These are phyloP conservation scores for Cyprinodon diabolis DNA, from an alignment of 2,797 vertebrate species.

Conservation along the genomic window DNA sequence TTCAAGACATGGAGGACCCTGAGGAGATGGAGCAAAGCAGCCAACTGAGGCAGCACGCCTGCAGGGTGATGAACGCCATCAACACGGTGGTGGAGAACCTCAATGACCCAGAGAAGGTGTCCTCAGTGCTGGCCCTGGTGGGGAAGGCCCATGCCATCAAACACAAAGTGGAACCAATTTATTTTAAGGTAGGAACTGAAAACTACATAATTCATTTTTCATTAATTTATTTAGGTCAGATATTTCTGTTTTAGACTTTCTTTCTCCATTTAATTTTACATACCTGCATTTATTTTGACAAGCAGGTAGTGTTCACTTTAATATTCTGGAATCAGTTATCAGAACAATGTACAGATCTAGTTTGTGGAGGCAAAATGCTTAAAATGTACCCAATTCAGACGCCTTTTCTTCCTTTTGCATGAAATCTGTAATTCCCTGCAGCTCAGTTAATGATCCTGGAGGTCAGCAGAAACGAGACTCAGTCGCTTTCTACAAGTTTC, in stretches of 20 bases:
- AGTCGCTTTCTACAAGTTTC: neutral
- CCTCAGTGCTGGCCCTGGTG: conserved; percentile 89
- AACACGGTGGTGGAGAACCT: conserved; percentile 96
- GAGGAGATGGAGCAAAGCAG: conserved; percentile 93
- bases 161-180: conserved; percentile 97
- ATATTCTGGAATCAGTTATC: neutral
- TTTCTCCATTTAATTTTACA: neutral
- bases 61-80: conserved; percentile 94
- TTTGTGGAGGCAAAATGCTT: neutral
- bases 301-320: neutral
- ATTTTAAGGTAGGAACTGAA: conserved; percentile 89
- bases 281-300: neutral
- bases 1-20: conserved; percentile 92
- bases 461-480: neutral
- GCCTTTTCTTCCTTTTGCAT: neutral
- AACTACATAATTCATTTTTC: neutral
- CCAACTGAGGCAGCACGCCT: conserved; percentile 91
- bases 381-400: neutral
- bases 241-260: neutral
- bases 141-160: conserved; percentile 96
- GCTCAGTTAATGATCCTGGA: neutral
- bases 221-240: neutral
- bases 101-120: conserved; percentile 91
- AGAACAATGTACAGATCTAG: neutral
- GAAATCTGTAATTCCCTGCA: neutral